Conservation (phyloP, 2,797 vertebrate genomes). For the Xyrichtys novacula region DNA sequence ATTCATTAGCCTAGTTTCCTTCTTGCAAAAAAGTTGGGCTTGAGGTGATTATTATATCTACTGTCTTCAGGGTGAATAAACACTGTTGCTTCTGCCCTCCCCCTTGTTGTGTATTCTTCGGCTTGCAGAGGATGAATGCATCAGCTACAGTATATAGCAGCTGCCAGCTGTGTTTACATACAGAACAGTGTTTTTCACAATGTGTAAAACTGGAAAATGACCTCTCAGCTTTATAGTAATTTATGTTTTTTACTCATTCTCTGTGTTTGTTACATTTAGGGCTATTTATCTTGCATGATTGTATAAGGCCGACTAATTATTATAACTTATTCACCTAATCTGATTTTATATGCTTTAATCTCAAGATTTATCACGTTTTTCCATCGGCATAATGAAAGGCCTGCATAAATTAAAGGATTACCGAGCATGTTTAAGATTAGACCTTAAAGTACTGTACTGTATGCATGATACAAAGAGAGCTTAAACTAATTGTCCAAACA, state of each 20-base stretch:
- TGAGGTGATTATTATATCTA: conserved; percentile 81
- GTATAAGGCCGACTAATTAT: conserved; percentile 14
- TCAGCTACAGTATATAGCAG: conserved; percentile 62
- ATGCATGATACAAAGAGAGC: neutral
- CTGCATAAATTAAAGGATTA: conserved; percentile 45
- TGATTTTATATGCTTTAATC: conserved; percentile 36
- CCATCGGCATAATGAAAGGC: conserved; percentile 27
- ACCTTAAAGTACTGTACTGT: conserved; percentile 13
- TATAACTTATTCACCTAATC: conserved; percentile 38
- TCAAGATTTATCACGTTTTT: conserved; percentile 25
- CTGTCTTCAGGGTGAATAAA: conserved; percentile 79
- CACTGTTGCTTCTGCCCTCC: conserved; percentile 60
- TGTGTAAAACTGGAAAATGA: conserved; percentile 51
- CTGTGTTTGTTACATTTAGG: neutral
- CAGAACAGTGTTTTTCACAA: conserved; percentile 47
- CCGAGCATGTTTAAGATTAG: conserved; percentile 20
- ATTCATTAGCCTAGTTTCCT: conserved; percentile 80
- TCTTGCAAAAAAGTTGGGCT: conserved; percentile 65
- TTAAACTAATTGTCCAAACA: too few relatives aligned
- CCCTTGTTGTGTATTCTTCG: conserved; percentile 54
- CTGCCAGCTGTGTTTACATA: conserved; percentile 64
- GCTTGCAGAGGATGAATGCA: conserved; percentile 63
- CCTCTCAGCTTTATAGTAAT: conserved; percentile 25
- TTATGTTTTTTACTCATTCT: neutral
- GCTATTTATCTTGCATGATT: conserved; percentile 20